Base-by-base conservation (phyloP, 2,113 vertebrate genomes). In the Astatoreochromis straeleni region DNA sequence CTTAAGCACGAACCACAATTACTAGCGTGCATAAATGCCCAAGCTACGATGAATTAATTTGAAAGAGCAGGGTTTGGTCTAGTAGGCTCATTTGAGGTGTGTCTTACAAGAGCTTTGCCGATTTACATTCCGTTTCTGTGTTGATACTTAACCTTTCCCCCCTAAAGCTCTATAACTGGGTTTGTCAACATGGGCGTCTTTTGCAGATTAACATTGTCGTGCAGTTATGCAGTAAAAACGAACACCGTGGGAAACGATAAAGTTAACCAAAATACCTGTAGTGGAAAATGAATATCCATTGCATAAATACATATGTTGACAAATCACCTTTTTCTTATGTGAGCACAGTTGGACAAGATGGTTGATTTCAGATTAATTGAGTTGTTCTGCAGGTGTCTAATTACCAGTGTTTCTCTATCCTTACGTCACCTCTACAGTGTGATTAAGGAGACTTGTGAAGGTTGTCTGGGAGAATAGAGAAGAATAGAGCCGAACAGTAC, bases 381-480 rank as follows among this genome's bases (percentile, higher is more conserved):
- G 54, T 80, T 58, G 42, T 89, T 91, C 86, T 40, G 86, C 90
- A 90, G 89, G 93, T 92, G 90, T 91, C 84, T 94, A 94, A 94
- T 95, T 94, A 87, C 83, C 84, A 78, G 89, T 75, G 85, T 94
- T 94, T 95, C 90, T 90, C 79, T 91, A 58, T 90, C 87, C 81
- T 94, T 95, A 90, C 94, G 93, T 95, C 91, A 95, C 85, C 87
- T 92, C 83, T 63, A 55, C 85, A 79, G 82, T 86, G 87, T 91
- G 91, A 92, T 93, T 93, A 90, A 89, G 84, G 84, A 89, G 89
- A 84, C 86, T 38, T 85, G 75, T 78, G 88, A 89, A 90, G 89
- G 82, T 88, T 90, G 83, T 88, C 16, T 5, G 33, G 57, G 79
- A 82, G 86, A 91, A 80, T 84, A 91, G 86, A 87, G 58, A 80